Conservation (phyloP, 2,888 invertebrate species). For the Bombyx huttoni region DNA sequence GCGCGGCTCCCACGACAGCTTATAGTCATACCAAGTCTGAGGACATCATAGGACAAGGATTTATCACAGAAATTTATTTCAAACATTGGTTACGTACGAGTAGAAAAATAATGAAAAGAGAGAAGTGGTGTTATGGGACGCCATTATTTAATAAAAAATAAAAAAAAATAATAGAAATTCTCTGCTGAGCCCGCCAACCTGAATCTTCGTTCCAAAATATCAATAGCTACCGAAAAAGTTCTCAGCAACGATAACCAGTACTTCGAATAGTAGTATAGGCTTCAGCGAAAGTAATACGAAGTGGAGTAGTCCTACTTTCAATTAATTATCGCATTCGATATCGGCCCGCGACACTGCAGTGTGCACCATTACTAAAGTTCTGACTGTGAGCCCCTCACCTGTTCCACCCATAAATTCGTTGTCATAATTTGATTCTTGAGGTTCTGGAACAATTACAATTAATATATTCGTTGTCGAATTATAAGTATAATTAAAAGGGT, state of each 20-base stretch:
- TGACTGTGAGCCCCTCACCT: conserved; percentile 28
- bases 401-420: conserved; percentile 93
- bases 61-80: too few species aligned
- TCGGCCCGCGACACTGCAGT: too few species aligned
- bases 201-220: too few species aligned
- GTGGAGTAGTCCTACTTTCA: too few species aligned
- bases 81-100: too few species aligned
- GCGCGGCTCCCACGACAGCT: conserved; percentile 94
- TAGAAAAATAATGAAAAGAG: too few species aligned
- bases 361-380: background rate
- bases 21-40: conserved; percentile 96
- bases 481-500: background rate
- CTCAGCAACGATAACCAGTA: background rate
- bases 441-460: conserved; percentile 76
- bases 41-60: background rate
- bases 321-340: too few species aligned
- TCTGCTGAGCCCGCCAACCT: too few species aligned
- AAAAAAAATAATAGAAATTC: too few species aligned
- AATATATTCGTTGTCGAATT: background rate
- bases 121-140: too few species aligned
- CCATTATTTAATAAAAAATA: too few species aligned
- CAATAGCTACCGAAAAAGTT: background rate
- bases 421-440: conserved; percentile 96
- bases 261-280: too few species aligned
- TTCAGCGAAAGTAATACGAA: background rate